Base-by-base conservation (phyloP, 2,888 invertebrate species). In the Yponomeuta sedellus region DNA sequence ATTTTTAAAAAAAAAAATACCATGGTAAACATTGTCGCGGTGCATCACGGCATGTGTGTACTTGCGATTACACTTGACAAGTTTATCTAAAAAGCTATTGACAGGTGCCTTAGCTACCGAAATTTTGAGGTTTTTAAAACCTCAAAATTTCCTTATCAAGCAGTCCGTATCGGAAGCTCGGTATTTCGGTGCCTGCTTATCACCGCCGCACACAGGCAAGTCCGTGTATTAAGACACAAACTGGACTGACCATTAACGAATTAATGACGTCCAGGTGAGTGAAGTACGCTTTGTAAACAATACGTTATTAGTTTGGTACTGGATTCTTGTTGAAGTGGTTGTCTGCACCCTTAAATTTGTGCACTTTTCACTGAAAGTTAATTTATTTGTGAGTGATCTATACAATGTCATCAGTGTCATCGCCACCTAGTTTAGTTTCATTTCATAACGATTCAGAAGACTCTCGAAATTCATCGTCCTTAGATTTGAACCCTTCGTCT, bases 221-320 rank as follows among this genome's bases (percentile, higher is more conserved):
- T 71, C 71, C 77, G 75, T 75, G 75, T 80, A 78, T 78, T 74
- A 73, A 79, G 73, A 75, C 88, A 88, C 89, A 79, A 77, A 82
- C 74, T 77, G 75, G 82, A 75, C 76, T 83, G 83, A 82, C 85
- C 87, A 90, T 90, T 91, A 90, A 84, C 81, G 86, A 89, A 90
- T 90, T 88, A 88, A 89, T 86, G 81, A 83, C 76, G 80, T 79
- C 76, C 85, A 88, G 88, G 88, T 89, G 83, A 86, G 84, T 80
- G 86, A 88, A 83, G 86, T 84, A 78, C 86, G 89, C 88, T 89
- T 88, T 80, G 88, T 89, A 85, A 88, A 91, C 84, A 88, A 86
- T 77, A 70, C 77, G 83, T 67, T n/a, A n/a, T n/a, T 62, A 67
- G 67, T 67, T 61, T 63, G 40, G 28, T 56, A 66, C 56, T 28